These are phyloP conservation scores for Notamacropus eugenii DNA, from an alignment of 2,797 vertebrate species.

Conservation along the genomic window DNA sequence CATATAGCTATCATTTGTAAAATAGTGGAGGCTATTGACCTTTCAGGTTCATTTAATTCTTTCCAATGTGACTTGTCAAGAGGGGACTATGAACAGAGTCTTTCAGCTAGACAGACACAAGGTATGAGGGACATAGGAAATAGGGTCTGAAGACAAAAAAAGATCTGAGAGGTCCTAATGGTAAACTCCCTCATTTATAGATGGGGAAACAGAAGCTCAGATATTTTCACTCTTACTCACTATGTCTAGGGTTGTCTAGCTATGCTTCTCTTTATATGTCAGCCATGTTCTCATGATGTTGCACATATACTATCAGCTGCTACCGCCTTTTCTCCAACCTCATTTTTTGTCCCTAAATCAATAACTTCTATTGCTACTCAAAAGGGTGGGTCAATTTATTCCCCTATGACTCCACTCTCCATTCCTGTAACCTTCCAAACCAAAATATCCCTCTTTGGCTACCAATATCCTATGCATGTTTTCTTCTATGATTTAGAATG, in stretches of 20 bases:
- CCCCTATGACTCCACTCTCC: not conserved
- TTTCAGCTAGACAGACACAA: not conserved
- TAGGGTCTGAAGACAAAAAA: not conserved
- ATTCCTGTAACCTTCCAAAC: not conserved
- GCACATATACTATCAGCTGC: not conserved
- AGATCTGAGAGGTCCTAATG: not conserved
- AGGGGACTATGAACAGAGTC: not conserved
- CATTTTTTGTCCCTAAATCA: not conserved
- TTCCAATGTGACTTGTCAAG: conserved; percentile 22
- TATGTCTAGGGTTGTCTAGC: no score
- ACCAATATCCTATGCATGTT: not conserved
- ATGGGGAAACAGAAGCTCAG: not conserved
- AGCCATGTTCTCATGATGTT: not conserved
- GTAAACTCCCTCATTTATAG: not conserved
- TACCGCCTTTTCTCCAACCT: not conserved
- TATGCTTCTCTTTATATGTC: not conserved
- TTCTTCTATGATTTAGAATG: not conserved
- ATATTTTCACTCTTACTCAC: no score
- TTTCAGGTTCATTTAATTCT: conserved; percentile 19
- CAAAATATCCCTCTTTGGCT: not conserved
- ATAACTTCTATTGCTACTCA: not conserved
- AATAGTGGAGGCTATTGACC: not conserved
- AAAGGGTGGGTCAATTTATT: not conserved
- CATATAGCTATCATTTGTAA: not conserved
- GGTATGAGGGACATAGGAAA: not conserved